A percentile compares a stretch with the other conserved stretches of the same genome.
Conservation (phyloP, 2,888 invertebrate species). For the Psylliodes chrysocephalus region DNA sequence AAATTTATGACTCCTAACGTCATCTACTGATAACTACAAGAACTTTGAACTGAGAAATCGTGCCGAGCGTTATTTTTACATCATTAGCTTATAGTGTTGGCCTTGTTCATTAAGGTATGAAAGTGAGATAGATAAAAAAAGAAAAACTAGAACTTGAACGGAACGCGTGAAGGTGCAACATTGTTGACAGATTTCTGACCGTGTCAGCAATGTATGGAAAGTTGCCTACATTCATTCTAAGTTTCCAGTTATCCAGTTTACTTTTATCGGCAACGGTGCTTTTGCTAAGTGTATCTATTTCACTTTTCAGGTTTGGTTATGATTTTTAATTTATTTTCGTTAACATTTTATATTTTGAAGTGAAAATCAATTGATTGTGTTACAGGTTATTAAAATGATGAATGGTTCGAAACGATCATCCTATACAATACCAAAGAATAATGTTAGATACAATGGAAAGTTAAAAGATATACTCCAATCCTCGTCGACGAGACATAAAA, state of each 20-base stretch:
- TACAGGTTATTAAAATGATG: slow-evolving; percentile 23
- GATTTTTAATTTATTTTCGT: slow-evolving; percentile 3
- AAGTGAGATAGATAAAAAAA: no score
- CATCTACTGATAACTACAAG: background rate
- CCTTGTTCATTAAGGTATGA: no score
- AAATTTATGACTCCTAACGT: background rate
- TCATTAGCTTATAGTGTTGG: no score
- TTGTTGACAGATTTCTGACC: background rate
- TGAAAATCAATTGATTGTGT: background rate
- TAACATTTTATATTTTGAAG: background rate
- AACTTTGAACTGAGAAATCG: background rate
- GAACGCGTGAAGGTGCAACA: background rate
- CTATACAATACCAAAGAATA: slow-evolving; percentile 38
- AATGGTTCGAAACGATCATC: slow-evolving; percentile 31
- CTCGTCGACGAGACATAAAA: slow-evolving; percentile 38
- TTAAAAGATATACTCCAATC: slow-evolving; percentile 48
- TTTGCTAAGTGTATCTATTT: background rate
- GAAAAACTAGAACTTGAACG: no score
- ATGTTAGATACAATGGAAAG: slow-evolving; percentile 47
- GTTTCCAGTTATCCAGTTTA: no score
- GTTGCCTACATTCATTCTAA: no score
- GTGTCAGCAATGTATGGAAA: background rate
- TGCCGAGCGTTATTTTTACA: no score
- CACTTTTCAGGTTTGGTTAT: background rate
- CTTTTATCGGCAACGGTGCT: background rate